phyloP scores from a whole-genome alignment of 2,797 vertebrate species.

The Eulemur mongoz region DNA sequence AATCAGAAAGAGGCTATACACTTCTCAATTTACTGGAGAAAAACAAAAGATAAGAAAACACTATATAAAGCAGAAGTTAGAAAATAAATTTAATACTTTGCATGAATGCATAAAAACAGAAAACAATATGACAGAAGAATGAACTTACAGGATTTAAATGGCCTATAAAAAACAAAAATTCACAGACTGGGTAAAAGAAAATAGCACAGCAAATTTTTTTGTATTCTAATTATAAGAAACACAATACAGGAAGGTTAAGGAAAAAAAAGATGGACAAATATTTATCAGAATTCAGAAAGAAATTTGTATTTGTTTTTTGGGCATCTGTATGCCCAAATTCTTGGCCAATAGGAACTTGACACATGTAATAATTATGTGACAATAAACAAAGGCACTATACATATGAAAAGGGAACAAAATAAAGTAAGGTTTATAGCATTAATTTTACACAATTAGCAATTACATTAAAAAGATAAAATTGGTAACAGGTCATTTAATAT shows the following conservation, averaged over 20 bases:
- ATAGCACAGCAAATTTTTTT: not conserved
- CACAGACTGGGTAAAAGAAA: not conserved
- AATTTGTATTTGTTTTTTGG: not conserved
- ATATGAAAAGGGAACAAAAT: not conserved
- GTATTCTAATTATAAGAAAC: not conserved
- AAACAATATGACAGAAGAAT: not conserved
- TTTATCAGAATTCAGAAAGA: not conserved
- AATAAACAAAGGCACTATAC: not conserved
- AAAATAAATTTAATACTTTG: constrained; percentile 7
- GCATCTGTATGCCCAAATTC: not conserved
- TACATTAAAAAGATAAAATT: not conserved
- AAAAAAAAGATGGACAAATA: not conserved
- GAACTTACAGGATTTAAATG: not conserved
- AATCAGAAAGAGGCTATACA: not conserved
- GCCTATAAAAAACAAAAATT: not conserved
- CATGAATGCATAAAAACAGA: not conserved
- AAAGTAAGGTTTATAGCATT: not conserved
- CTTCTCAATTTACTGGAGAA: not conserved
- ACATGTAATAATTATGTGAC: not conserved
- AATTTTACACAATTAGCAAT: not conserved
- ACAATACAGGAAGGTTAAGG: not conserved
- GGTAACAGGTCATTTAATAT: not conserved
- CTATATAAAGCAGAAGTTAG: not conserved
- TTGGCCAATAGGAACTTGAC: not conserved
- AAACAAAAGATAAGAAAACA: not conserved